Percentiles rank a stretch among this genome's conserved stretches.
Conservation (phyloP, 2,888 invertebrate genomes). For the Ormyrus labotus region DNA sequence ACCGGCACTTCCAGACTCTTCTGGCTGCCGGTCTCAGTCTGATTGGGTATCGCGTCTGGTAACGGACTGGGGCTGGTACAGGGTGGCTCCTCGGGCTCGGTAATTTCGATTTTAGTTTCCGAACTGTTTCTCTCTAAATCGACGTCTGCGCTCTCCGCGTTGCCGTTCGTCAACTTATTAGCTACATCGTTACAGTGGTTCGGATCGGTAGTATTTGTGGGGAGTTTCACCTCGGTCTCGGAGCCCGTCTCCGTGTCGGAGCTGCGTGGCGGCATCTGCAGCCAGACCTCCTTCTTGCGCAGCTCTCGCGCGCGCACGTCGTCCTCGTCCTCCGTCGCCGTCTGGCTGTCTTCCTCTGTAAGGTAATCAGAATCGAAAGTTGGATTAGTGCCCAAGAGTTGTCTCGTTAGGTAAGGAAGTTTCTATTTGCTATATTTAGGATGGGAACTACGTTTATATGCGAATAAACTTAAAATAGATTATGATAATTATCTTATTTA, state of each 20-base stretch:
- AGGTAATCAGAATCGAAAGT: constrained; percentile 56
- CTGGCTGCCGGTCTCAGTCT: constrained; percentile 16
- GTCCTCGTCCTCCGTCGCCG: constrained; percentile 85
- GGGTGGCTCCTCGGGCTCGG: background rate
- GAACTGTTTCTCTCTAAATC: constrained; percentile 8
- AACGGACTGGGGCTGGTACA: constrained; percentile 7
- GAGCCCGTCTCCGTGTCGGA: constrained; percentile 82
- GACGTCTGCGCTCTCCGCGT: background rate
- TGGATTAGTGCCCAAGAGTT: too few species aligned
- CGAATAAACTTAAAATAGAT: too few species aligned
- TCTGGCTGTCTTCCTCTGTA: constrained; percentile 81
- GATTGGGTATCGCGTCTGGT: constrained; percentile 59
- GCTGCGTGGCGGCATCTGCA: constrained; percentile 80
- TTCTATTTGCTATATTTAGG: too few species aligned
- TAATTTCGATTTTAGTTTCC: constrained; percentile 12
- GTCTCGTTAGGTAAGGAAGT: too few species aligned
- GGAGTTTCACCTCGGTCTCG: constrained; percentile 84
- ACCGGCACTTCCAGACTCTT: background rate
- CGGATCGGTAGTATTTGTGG: constrained; percentile 44
- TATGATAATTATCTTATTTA: too few species aligned
- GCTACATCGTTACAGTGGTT: constrained; percentile 6
- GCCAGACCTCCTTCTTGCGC: constrained; percentile 82
- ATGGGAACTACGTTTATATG: too few species aligned
- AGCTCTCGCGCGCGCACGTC: constrained; percentile 83
- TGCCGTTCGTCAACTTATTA: background rate